phyloP scores from a whole-genome alignment of 2,888 invertebrate species.

The Rhabditophanes sp. region DNA sequence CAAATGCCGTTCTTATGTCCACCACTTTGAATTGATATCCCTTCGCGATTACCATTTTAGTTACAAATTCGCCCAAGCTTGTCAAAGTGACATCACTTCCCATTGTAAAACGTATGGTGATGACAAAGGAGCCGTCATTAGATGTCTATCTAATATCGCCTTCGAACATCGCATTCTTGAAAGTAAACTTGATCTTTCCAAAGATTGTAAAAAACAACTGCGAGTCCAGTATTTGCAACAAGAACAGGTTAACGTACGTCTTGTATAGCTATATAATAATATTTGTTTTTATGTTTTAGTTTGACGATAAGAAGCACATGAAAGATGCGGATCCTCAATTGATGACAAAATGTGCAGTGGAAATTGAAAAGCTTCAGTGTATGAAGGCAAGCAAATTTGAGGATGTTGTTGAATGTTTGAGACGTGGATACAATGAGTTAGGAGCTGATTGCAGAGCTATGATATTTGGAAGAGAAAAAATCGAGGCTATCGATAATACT shows the following conservation, averaged over 20 bases:
- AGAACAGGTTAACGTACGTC: constrained; percentile 45
- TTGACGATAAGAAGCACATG: constrained; percentile 64
- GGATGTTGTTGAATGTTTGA: constrained; percentile 46
- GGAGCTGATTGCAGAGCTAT: constrained; percentile 45
- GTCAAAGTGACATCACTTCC: constrained; percentile 54
- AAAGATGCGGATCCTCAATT: constrained; percentile 46
- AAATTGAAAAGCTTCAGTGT: constrained; percentile 20
- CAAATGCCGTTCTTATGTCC: constrained; percentile 79
- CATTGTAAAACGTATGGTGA: constrained; percentile 47
- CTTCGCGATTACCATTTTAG: constrained; percentile 82
- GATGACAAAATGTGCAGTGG: constrained; percentile 28
- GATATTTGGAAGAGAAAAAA: constrained; percentile 47
- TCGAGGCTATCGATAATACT: constrained; percentile 45
- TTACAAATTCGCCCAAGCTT: constrained; percentile 81
- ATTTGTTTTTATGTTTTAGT: constrained; percentile 19
- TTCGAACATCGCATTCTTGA: constrained; percentile 53
- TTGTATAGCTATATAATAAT: constrained; percentile 4
- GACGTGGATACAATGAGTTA: constrained; percentile 31
- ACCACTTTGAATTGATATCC: constrained; percentile 86
- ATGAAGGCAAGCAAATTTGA: constrained; percentile 19
- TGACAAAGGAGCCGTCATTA: constrained; percentile 53
- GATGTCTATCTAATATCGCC: constrained; percentile 73
- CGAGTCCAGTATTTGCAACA: constrained; percentile 71
- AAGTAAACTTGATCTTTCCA: constrained; percentile 61
- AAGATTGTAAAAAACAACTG: constrained; percentile 75